Base-by-base conservation (phyloP, 2,888 invertebrate species). In the Brachyptera putata region DNA sequence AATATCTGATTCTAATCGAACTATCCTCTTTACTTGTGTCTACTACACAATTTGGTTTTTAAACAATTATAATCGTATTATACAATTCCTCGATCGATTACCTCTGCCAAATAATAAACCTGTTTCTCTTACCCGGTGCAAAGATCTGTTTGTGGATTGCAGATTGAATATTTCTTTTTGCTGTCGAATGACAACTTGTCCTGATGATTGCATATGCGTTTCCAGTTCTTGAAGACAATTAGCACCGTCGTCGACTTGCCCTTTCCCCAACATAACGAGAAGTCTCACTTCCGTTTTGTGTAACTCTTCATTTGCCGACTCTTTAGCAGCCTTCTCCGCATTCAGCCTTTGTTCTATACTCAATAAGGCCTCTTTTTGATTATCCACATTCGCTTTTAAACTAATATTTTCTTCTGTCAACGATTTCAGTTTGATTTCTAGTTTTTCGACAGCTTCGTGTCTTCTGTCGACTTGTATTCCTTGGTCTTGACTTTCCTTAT, bases 141-240 rank as follows among this genome's bases (percentile, higher is more conserved):
- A 72, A 64, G 84, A 82, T 66, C 86, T 80, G 70, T 89, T 89
- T 64, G 84, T 78, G 2, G 83, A 80, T 58, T 89, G 80, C 57
- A 91, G 72, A 66, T 85, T 79, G 22, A 85, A 84, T 56, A 91
- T 87, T 75, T 91, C 89, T 30, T 84, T 77, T 67, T 90, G 88
- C 63, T 91, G 90, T 68, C 84, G 81, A 56, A 85, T 80, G 1
- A 91, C 82, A 60, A 89, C 81, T 71, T 87, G 84, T 21, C 87
- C 84, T 2, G 89, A 87, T 56, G 88, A 80, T 66, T 87, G 84
- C 63, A 89, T 80, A 69, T 89, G 87, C 13, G 84, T 84, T 69
- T 91, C 91, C 57, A 91, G 72, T 63, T 89, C 87, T 21, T 87
- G 77, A 57, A 91, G 79, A 68, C 89, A 89, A 58, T 89, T 89